Conservation (phyloP, 2,888 invertebrate genomes). For the Amphipoea oculea region DNA sequence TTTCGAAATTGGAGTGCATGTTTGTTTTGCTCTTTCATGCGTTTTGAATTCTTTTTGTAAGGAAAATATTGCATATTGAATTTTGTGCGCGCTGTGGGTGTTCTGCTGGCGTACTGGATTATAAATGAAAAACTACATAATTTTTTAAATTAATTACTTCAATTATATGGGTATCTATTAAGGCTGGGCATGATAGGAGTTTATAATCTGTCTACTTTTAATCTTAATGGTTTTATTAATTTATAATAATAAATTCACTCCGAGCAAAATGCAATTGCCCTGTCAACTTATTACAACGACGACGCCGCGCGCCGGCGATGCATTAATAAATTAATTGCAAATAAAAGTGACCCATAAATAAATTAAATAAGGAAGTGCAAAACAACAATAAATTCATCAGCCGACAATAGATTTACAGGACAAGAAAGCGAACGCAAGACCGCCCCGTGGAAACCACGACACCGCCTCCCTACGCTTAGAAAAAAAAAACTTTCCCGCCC, state of each 20-base stretch:
- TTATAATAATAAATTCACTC: background rate
- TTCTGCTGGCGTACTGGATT: background rate
- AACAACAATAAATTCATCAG: slow-evolving; percentile 67
- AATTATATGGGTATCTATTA: background rate
- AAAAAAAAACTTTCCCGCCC: slow-evolving; percentile 79
- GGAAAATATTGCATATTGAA: slow-evolving; percentile 24
- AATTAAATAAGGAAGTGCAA: slow-evolving; percentile 59
- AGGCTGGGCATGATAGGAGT: background rate
- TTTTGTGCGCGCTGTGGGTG: slow-evolving; percentile 37
- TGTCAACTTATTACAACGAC: background rate
- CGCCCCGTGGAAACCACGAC: slow-evolving; percentile 76
- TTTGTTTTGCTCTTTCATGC: slow-evolving; percentile 68
- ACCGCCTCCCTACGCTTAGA: slow-evolving; percentile 74
- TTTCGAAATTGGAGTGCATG: slow-evolving; percentile 76
- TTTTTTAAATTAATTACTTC: background rate
- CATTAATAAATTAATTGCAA: slow-evolving; percentile 37
- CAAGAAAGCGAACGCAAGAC: slow-evolving; percentile 71
- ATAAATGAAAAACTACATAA: background rate
- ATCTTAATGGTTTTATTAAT: background rate
- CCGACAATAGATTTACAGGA: slow-evolving; percentile 67
- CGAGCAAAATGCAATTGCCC: background rate
- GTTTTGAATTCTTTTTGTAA: slow-evolving; percentile 33
- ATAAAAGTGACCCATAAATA: slow-evolving; percentile 52
- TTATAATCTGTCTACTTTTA: background rate
- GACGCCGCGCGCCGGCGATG: background rate